phyloP scores from a whole-genome alignment of 2,113 vertebrate species.

The Daubentonia madagascariensis region DNA sequence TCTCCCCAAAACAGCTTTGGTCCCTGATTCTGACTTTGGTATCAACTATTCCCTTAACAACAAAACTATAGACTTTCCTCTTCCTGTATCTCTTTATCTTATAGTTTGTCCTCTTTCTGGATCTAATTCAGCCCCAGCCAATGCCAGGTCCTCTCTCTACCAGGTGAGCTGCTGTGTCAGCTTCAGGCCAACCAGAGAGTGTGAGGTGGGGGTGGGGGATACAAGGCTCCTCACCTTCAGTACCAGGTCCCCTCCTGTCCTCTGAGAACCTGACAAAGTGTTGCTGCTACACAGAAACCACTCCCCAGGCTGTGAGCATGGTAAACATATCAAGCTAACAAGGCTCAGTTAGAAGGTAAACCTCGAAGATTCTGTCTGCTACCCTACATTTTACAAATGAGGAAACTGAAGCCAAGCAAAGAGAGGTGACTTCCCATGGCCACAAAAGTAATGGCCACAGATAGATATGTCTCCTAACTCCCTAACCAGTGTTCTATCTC shows the following conservation, averaged over 20 bases:
- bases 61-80: not conserved
- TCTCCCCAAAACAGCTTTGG: not conserved
- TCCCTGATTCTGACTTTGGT: not conserved
- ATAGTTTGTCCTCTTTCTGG: not conserved
- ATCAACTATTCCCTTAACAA: not conserved
- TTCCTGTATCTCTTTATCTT: not conserved
- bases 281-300: not conserved
- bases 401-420: not conserved
- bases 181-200: not conserved
- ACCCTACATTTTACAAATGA: not conserved
- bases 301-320: not conserved
- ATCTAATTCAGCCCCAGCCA: not conserved
- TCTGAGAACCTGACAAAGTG: not conserved
- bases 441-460: not conserved
- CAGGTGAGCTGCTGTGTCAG: not conserved
- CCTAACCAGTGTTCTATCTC: not conserved
- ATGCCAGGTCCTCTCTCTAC: not conserved
- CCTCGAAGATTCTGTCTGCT: not conserved
- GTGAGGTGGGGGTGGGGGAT: not conserved
- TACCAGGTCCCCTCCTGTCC: not conserved
- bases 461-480: not conserved
- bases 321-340: not conserved
- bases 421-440: not conserved
- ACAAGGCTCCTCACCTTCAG: not conserved
- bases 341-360: not conserved